Percentiles rank a stretch among this genome's conserved stretches.
Evolutionary conservation across 2,113 vertebrate species (phyloP).

Genomic region (Oryzias woworae): DNA sequence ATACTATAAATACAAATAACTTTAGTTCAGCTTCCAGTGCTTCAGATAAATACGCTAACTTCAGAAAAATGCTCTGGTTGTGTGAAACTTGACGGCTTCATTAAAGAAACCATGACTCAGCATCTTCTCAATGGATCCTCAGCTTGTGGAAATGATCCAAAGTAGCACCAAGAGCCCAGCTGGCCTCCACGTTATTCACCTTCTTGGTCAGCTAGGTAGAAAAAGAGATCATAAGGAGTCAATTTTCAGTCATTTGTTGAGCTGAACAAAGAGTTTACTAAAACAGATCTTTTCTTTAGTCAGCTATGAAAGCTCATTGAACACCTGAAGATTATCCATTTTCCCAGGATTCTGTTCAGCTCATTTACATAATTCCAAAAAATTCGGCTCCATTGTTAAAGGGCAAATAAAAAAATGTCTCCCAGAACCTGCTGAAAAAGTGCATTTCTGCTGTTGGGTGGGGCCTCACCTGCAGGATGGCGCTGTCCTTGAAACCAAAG

Average conservation of each 20-base stretch:
- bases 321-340: too few relatives aligned
- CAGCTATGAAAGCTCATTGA: too few relatives aligned
- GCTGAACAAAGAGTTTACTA: too few relatives aligned
- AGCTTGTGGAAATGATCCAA: slow-evolving; percentile 87
- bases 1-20: slow-evolving; percentile 26
- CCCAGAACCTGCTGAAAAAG: too few relatives aligned
- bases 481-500: slow-evolving; percentile 88
- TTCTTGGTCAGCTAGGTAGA: slow-evolving; percentile 89
- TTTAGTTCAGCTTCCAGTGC: slow-evolving; percentile 29
- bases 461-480: slow-evolving; percentile 82
- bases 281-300: too few relatives aligned
- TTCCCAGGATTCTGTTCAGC: too few relatives aligned
- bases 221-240: background rate
- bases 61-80: slow-evolving; percentile 19
- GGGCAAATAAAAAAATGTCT: too few relatives aligned
- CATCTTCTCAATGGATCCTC: slow-evolving; percentile 67
- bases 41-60: slow-evolving; percentile 10
- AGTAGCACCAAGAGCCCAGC: slow-evolving; percentile 93
- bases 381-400: too few relatives aligned
- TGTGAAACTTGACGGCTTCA: slow-evolving; percentile 6
- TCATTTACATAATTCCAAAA: too few relatives aligned
- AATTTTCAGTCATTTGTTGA: too few relatives aligned
- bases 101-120: background rate
- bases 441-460: background rate
- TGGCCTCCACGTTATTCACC: slow-evolving; percentile 91